These are phyloP conservation scores for Busseola fusca DNA, from an alignment of 2,888 invertebrate species.

Conservation along the genomic window DNA sequence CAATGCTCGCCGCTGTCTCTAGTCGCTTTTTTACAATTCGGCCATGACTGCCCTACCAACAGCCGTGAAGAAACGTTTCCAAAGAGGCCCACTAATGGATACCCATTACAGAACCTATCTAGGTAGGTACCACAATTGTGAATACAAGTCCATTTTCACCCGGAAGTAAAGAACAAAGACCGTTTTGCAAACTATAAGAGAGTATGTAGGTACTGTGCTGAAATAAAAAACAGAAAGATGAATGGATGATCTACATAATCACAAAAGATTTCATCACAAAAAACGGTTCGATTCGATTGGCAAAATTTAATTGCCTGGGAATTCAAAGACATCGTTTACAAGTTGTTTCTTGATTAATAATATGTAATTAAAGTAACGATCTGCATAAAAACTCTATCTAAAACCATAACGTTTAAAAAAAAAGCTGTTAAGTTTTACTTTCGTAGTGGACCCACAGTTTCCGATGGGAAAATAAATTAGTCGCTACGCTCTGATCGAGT, in stretches of 20 bases:
- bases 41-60: conserved; percentile 79
- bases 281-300: conserved; percentile 35
- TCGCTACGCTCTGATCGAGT: conserved; percentile 45
- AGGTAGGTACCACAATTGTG: conserved; percentile 40
- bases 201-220: conserved; percentile 13
- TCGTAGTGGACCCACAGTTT: conserved; percentile 53
- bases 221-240: conserved; percentile 31
- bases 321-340: conserved; percentile 40
- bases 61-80: conserved; percentile 69
- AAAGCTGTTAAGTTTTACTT: conserved; percentile 53
- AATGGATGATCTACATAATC: conserved; percentile 19
- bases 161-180: conserved; percentile 56
- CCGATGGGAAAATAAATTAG: conserved; percentile 61
- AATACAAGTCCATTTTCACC: conserved; percentile 49
- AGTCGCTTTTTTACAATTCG: conserved; percentile 76
- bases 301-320: conserved; percentile 47
- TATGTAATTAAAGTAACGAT: conserved; percentile 50
- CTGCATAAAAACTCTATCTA: conserved; percentile 34
- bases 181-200: conserved; percentile 14
- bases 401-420: conserved; percentile 41
- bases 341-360: conserved; percentile 50
- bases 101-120: conserved; percentile 55
- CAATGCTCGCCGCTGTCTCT: conserved; percentile 85
- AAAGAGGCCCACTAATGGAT: conserved; percentile 73
- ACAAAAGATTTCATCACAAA: conserved; percentile 18